Percentiles rank a stretch among this genome's conserved stretches.
phyloP scores from a whole-genome alignment of 2,113 vertebrate species.

The Psettodes erumei region DNA sequence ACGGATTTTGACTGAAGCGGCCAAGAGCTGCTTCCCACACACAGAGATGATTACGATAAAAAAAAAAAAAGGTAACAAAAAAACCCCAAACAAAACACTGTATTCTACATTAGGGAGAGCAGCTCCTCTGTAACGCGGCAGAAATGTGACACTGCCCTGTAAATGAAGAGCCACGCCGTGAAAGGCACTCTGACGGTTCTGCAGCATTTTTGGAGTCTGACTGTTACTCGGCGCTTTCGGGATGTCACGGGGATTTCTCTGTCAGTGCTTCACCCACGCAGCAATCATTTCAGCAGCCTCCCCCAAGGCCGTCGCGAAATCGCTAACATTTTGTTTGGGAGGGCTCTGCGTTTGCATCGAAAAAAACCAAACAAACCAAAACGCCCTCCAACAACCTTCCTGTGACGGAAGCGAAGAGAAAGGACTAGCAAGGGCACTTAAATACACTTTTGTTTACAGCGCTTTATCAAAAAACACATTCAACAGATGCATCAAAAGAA shows the following conservation, averaged over 20 bases:
- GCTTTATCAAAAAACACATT: slow-evolving; percentile 36
- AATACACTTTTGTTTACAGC: slow-evolving; percentile 30
- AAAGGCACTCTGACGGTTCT: slow-evolving; percentile 42
- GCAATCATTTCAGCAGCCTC: neutral
- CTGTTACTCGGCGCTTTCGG: slow-evolving; percentile 32
- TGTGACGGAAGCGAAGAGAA: slow-evolving; percentile 1
- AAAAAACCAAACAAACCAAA: neutral
- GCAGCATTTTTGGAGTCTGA: slow-evolving; percentile 55
- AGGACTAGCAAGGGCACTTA: slow-evolving; percentile 38
- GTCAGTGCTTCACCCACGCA: neutral
- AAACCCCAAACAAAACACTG: too few relatives aligned
- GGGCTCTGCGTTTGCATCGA: slow-evolving; percentile 3
- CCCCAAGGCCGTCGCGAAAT: slow-evolving; percentile 1
- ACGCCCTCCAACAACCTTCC: slow-evolving; percentile 3
- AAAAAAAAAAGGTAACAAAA: too few relatives aligned
- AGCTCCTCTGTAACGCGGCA: too few relatives aligned
- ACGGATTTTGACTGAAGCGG: neutral
- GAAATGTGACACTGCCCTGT: slow-evolving; percentile 61
- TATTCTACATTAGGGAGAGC: too few relatives aligned
- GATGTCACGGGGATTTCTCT: neutral
- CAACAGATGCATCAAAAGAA: neutral
- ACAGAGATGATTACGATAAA: neutral
- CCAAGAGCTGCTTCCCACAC: neutral
- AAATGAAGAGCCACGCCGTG: slow-evolving; percentile 47
- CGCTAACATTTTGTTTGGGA: slow-evolving; percentile 12